Base-by-base conservation (phyloP, 1,140 invertebrate species). In the Ylistrum balloti region DNA sequence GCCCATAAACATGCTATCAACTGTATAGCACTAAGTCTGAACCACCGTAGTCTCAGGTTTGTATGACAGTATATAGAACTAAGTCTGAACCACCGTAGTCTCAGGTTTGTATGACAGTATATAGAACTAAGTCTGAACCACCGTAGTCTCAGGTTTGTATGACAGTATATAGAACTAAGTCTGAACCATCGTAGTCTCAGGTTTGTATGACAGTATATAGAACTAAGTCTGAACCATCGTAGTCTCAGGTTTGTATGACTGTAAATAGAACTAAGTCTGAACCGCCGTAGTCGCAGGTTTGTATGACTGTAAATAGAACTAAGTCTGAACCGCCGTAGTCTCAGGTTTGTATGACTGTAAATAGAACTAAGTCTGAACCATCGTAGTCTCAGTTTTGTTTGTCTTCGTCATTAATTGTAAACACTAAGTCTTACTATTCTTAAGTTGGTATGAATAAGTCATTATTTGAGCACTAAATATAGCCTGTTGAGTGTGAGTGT, bases 1-100 rank as follows among this genome's bases (percentile, higher is more conserved):
- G 98, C 99, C 96, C 99, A 99, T 95, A 97, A 98, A 86, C 98
- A 99, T 96, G 99, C 99, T 17, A 99, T 99, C 94, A 99, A 99
- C 96, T 99, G 99, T 96, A 99, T 99, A 94, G 99, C 99, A 5
- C 96, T 99, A 0, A 99, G 98, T 96, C 97, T 99, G 3, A 99
- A 99, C 93, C 99, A 99, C 96, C 99, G 99, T 96, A 99, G 98
- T 96, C 97, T 99, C 93, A 97, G 97, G 97, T 98, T 95, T 96
- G 95, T 94, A 35, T 86, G 85, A 22, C 87, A n/a, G 20, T 28
- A 5, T 28, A n/a, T 74, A 74, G 17, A 22, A 28, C 56, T 74
- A 3, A 74, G 56, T 74, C 56, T 28, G 1, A 74, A 74, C n/a
- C 56, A 74, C 56, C 22, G 22, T 28, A 74, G 56, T 74, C 56